Percentiles rank a stretch among this genome's conserved stretches.
phyloP scores from a whole-genome alignment of 2,797 vertebrate genomes.

The Otolemur crassicaudatus region DNA sequence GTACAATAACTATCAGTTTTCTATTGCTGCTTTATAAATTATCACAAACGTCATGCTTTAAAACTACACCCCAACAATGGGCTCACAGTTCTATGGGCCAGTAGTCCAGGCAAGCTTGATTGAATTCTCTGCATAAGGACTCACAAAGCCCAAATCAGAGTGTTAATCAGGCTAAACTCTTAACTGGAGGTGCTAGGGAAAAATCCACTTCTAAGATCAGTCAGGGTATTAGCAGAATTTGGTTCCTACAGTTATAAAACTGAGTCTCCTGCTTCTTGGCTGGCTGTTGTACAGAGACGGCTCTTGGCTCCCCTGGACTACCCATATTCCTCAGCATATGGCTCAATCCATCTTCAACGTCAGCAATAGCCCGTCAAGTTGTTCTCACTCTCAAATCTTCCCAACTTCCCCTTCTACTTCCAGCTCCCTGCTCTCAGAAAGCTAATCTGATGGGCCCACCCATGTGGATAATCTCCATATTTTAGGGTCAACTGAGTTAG shows the following conservation, averaged over 20 bases:
- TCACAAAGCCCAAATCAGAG: neutral
- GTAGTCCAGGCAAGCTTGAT: neutral
- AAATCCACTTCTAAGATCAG: neutral
- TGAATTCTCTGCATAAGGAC: neutral
- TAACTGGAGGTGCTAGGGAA: neutral
- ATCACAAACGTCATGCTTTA: neutral
- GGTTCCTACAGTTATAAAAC: neutral
- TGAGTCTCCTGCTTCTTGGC: neutral
- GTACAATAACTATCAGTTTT: neutral
- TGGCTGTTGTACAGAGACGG: neutral
- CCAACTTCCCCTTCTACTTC: too few relatives aligned
- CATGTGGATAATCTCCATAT: neutral
- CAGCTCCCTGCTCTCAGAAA: neutral
- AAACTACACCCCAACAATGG: too few relatives aligned
- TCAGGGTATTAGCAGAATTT: neutral
- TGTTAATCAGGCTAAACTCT: too few relatives aligned
- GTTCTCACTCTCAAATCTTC: neutral
- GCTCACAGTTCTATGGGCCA: neutral
- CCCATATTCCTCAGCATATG: neutral
- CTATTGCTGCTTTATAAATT: neutral
- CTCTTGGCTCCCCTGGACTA: neutral
- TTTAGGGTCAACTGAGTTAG: neutral
- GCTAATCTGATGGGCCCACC: too few relatives aligned
- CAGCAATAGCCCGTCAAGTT: neutral
- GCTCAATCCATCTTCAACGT: neutral